Percentiles rank a stretch among this genome's conserved stretches.
These are phyloP conservation scores for Chaunax sp. DNA, from an alignment of 2,797 vertebrate genomes.

Conservation along the genomic window DNA sequence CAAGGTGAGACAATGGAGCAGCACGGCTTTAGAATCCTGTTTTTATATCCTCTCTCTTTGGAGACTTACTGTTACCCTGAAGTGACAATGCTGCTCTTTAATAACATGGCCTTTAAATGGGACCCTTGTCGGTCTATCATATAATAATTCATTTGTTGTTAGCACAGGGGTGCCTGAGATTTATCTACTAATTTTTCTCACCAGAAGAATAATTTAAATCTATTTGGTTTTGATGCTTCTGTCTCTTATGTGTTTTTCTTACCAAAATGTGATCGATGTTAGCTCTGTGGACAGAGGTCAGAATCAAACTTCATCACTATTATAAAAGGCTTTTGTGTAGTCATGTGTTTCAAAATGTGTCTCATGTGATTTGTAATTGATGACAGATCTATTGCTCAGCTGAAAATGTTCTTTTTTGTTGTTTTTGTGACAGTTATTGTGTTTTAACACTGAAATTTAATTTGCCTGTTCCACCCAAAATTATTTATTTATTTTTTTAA, in stretches of 20 bases:
- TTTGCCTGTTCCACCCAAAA: constrained; percentile 52
- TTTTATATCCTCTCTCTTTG: constrained; percentile 37
- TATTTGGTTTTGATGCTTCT: constrained; percentile 40
- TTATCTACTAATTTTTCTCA: constrained; percentile 25
- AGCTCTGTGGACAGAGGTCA: constrained; percentile 16
- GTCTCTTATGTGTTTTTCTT: constrained; percentile 19
- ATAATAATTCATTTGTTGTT: constrained; percentile 35
- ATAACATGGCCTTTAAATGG: constrained; percentile 66
- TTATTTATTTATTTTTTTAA: constrained; percentile 37
- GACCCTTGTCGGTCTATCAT: constrained; percentile 54
- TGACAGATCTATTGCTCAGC: constrained; percentile 1
- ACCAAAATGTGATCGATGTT: neutral
- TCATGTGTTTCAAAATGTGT: constrained; percentile 25
- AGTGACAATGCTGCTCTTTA: constrained; percentile 58
- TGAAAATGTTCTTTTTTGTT: too few relatives aligned
- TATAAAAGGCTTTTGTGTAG: constrained; percentile 29
- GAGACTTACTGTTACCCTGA: constrained; percentile 18
- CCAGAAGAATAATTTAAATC: constrained; percentile 48
- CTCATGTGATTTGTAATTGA: constrained; percentile 31
- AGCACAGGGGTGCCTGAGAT: constrained; percentile 37
- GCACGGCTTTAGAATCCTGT: constrained; percentile 13
- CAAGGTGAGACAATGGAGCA: neutral
- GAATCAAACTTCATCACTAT: constrained; percentile 21
- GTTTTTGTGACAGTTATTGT: constrained; percentile 28
- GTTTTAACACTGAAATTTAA: constrained; percentile 25